These are phyloP conservation scores for Nematolebias whitei DNA, from an alignment of 2,113 vertebrate genomes.

Conservation along the genomic window DNA sequence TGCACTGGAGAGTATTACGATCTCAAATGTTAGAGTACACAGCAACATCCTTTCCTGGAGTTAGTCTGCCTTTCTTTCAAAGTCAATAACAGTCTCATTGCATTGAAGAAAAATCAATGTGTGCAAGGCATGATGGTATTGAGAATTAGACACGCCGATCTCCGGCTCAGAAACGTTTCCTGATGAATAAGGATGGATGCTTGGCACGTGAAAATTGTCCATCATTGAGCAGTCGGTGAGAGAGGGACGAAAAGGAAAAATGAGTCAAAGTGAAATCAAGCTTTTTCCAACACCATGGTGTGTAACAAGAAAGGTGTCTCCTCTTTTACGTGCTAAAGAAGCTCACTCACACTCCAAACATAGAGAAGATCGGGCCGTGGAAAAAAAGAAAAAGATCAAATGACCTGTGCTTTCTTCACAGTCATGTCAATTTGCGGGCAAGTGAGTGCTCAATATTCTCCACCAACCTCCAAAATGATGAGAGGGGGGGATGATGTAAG, in stretches of 20 bases:
- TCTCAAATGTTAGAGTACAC: conserved; percentile 52
- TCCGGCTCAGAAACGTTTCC: conserved; percentile 59
- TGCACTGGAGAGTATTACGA: conserved; percentile 21
- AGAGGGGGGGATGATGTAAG: conserved; percentile 57
- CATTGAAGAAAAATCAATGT: conserved; percentile 67
- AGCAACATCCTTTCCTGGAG: conserved; percentile 29
- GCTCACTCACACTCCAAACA: conserved; percentile 8
- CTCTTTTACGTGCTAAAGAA: conserved; percentile 10
- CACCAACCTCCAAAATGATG: conserved; percentile 61
- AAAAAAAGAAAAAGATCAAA: conserved; percentile 5
- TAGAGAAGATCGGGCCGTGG: neutral
- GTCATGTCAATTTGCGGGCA: conserved; percentile 65
- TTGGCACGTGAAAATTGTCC: conserved; percentile 61
- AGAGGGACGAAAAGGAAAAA: conserved; percentile 55
- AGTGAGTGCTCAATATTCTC: conserved; percentile 72
- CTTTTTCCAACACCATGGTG: conserved; percentile 35
- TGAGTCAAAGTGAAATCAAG: conserved; percentile 64
- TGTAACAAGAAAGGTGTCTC: conserved; percentile 18
- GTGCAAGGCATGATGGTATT: conserved; percentile 48
- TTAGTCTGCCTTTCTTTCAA: conserved; percentile 46
- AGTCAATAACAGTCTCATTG: conserved; percentile 58
- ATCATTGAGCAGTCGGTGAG: conserved; percentile 52
- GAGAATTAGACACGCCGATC: conserved; percentile 62
- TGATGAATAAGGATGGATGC: conserved; percentile 60
- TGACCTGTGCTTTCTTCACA: conserved; percentile 47